phyloP scores from a whole-genome alignment of 2,888 invertebrate species.

The Agrilus cyanescens region DNA sequence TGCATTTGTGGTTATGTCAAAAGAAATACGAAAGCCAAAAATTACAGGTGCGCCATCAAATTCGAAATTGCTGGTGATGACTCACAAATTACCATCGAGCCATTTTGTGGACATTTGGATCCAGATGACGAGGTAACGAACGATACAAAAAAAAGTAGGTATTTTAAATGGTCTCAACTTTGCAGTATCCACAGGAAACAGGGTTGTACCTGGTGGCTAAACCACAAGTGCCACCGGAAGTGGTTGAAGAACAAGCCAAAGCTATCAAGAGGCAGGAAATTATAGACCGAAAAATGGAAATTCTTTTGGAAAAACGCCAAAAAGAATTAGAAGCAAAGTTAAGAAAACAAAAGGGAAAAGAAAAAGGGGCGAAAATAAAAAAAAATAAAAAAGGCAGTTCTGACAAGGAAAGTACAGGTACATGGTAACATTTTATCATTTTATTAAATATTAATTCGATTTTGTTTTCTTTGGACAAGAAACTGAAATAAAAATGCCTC shows the following conservation, averaged over 20 bases:
- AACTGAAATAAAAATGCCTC: not conserved
- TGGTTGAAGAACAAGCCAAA: slow-evolving; percentile 16
- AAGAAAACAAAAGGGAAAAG: slow-evolving; percentile 4
- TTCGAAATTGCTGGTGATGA: slow-evolving; percentile 19
- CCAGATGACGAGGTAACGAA: slow-evolving; percentile 13
- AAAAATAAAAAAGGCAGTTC: slow-evolving; percentile 2
- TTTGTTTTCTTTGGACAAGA: not conserved
- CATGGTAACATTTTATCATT: not conserved
- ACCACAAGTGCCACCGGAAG: slow-evolving; percentile 16
- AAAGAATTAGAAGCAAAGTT: slow-evolving; percentile 4
- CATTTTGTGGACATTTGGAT: slow-evolving; percentile 17
- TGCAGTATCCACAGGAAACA: slow-evolving; percentile 8
- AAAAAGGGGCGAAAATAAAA: slow-evolving; percentile 3
- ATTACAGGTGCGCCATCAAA: slow-evolving; percentile 9
- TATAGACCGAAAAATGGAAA: slow-evolving; percentile 11
- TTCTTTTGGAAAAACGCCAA: slow-evolving; percentile 7
- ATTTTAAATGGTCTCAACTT: not conserved
- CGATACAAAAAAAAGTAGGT: not conserved
- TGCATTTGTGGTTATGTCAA: slow-evolving; percentile 14
- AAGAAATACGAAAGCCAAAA: slow-evolving; percentile 3
- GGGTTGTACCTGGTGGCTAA: slow-evolving; percentile 16
- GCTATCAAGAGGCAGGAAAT: slow-evolving; percentile 13
- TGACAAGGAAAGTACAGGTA: slow-evolving; percentile 6
- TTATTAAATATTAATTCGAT: not conserved
- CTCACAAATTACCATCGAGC: slow-evolving; percentile 18